phyloP scores from a whole-genome alignment of 1,140 invertebrate species.

The Drosophila albomicans region DNA sequence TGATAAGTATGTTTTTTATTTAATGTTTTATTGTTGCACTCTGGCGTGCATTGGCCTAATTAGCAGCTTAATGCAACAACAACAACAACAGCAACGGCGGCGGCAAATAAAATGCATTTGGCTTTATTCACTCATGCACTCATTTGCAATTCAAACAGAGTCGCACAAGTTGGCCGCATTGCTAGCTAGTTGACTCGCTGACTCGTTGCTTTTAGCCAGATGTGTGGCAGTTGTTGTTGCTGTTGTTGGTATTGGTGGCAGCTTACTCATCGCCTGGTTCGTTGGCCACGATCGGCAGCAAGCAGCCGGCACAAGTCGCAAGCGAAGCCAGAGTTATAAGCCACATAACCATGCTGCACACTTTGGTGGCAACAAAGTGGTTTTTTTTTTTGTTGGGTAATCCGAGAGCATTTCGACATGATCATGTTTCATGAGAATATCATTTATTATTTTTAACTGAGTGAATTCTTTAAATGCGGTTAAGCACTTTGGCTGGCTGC shows the following conservation, averaged over 20 bases:
- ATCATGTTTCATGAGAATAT: conserved; percentile 76
- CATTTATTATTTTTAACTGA: conserved; percentile 63
- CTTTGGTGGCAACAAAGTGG: conserved; percentile 58
- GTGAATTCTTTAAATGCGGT: conserved; percentile 73
- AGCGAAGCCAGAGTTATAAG: conserved; percentile 9
- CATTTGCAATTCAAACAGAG: conserved; percentile 74
- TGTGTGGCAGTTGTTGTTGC: conserved; percentile 39
- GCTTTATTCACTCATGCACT: conserved; percentile 62
- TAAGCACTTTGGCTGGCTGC: conserved; percentile 64
- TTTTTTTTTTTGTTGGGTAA: conserved; percentile 56
- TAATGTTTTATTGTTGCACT: neutral
- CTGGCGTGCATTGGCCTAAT: conserved; percentile 68
- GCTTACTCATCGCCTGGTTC: conserved; percentile 76
- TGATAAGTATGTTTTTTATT: too few relatives aligned
- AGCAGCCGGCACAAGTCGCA: conserved; percentile 16
- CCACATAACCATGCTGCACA: conserved; percentile 49
- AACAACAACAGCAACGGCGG: conserved; percentile 6
- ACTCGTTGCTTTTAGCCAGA: conserved; percentile 67
- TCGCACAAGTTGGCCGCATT: conserved; percentile 68
- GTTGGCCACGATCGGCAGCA: conserved; percentile 62
- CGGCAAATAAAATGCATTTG: conserved; percentile 43
- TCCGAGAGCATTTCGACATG: conserved; percentile 75
- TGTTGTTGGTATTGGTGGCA: conserved; percentile 10
- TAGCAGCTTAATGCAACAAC: conserved; percentile 39
- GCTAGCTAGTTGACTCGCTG: conserved; percentile 42